A percentile compares a stretch with the other conserved stretches of the same genome.
phyloP scores from a whole-genome alignment of 2,113 vertebrate species.

The Brachirus orientalis region DNA sequence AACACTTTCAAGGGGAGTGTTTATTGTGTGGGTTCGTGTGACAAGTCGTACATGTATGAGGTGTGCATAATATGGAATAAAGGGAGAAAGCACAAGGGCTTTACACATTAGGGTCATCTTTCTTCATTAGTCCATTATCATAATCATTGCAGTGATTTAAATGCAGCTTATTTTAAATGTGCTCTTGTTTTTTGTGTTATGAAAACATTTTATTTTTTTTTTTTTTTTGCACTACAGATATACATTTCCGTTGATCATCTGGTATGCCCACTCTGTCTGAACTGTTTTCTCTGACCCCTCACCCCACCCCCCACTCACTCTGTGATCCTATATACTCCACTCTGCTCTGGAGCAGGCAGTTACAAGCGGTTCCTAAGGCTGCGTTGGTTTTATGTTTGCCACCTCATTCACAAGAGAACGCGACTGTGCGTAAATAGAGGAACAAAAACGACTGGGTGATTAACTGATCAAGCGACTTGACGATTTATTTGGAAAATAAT shows the following conservation, averaged over 20 bases:
- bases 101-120: slow-evolving; percentile 15
- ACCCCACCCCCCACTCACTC: slow-evolving; percentile 63
- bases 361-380: slow-evolving; percentile 75
- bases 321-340: slow-evolving; percentile 74
- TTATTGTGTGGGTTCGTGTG: slow-evolving; percentile 48
- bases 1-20: slow-evolving; percentile 46
- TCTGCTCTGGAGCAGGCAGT: slow-evolving; percentile 80
- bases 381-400: slow-evolving; percentile 73
- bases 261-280: slow-evolving; percentile 44
- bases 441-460: too few relatives aligned
- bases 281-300: slow-evolving; percentile 55
- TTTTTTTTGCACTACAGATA: slow-evolving; percentile 22
- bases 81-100: slow-evolving; percentile 11
- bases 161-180: neutral
- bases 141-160: neutral
- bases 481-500: too few relatives aligned
- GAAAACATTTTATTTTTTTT: too few relatives aligned
- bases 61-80: slow-evolving; percentile 20
- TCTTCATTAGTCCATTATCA: neutral
- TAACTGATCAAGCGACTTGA: too few relatives aligned
- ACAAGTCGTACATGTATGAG: slow-evolving; percentile 8
- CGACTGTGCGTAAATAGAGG: too few relatives aligned
- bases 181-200: neutral
- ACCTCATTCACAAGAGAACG: slow-evolving; percentile 19
- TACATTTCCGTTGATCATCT: slow-evolving; percentile 37